phyloP scores from a whole-genome alignment of 2,888 invertebrate species.

The Loripinus fragilis region DNA sequence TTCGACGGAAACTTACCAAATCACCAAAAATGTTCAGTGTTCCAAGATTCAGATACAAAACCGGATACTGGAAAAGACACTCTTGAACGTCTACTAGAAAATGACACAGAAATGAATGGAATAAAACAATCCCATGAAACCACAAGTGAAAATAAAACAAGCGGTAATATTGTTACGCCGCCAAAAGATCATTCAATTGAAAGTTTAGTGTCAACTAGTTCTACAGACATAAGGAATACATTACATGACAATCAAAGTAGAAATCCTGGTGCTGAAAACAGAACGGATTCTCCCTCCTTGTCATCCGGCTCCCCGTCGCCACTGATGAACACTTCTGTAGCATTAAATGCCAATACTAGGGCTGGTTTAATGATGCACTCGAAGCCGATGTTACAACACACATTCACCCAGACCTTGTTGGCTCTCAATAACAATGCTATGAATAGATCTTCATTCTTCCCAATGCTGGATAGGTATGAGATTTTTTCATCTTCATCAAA shows the following conservation, averaged over 20 bases:
- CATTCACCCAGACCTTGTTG: constrained; percentile 75
- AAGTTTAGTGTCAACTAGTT: constrained; percentile 38
- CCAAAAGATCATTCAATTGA: constrained; percentile 45
- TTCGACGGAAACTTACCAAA: neutral
- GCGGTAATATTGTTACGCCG: neutral
- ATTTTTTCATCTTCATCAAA: no score
- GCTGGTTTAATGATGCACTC: constrained; percentile 56
- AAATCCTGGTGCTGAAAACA: constrained; percentile 29
- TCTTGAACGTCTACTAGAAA: neutral
- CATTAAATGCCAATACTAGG: constrained; percentile 46
- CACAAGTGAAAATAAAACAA: neutral
- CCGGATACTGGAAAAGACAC: neutral
- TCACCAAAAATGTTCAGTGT: neutral
- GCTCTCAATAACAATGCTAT: constrained; percentile 72
- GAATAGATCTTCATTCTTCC: constrained; percentile 71
- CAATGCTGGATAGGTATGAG: constrained; percentile 75
- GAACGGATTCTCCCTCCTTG: constrained; percentile 30
- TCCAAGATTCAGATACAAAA: neutral
- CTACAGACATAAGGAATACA: neutral
- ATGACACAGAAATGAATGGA: neutral
- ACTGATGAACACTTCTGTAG: constrained; percentile 54
- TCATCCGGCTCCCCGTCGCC: constrained; percentile 55
- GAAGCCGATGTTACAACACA: constrained; percentile 64
- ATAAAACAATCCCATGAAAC: neutral
- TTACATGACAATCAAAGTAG: neutral